Percentiles rank a stretch among this genome's conserved stretches.
Conservation (phyloP, 2,888 invertebrate genomes). For the Coecobrya sp. region DNA sequence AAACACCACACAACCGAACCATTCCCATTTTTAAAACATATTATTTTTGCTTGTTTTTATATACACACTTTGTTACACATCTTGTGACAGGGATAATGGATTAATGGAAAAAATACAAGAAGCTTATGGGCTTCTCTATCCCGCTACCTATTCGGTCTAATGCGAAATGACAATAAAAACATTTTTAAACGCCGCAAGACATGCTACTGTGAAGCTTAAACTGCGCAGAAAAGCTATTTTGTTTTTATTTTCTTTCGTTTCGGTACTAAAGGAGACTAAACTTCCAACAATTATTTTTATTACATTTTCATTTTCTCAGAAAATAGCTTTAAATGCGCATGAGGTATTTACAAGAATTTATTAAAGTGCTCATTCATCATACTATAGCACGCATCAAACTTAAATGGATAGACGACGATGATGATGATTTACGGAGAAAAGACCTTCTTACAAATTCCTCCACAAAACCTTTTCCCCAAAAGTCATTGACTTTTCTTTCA, state of each 20-base stretch:
- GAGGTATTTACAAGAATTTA: not conserved
- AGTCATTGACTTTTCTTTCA: conserved; percentile 39
- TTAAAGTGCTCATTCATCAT: not conserved
- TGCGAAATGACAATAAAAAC: conserved; percentile 39
- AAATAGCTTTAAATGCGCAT: not conserved
- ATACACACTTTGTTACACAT: not conserved
- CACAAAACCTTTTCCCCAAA: not conserved
- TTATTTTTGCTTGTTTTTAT: not conserved
- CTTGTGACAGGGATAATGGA: conserved; percentile 49
- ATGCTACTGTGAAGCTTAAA: not conserved
- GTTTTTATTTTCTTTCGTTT: not conserved
- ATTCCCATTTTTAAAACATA: not conserved
- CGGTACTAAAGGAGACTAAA: not conserved
- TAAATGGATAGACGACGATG: not conserved
- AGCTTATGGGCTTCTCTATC: not conserved
- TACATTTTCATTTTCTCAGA: not conserved
- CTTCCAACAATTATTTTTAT: conserved; percentile 32
- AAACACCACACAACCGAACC: conserved; percentile 1
- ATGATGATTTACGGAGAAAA: not conserved
- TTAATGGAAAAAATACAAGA: conserved; percentile 44
- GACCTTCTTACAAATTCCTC: not conserved
- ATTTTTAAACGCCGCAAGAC: conserved; percentile 10
- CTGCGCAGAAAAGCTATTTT: not conserved
- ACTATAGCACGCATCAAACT: not conserved
- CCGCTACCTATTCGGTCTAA: not conserved